Conservation (phyloP, 2,888 invertebrate species). For the Drosophila picticornis region DNA sequence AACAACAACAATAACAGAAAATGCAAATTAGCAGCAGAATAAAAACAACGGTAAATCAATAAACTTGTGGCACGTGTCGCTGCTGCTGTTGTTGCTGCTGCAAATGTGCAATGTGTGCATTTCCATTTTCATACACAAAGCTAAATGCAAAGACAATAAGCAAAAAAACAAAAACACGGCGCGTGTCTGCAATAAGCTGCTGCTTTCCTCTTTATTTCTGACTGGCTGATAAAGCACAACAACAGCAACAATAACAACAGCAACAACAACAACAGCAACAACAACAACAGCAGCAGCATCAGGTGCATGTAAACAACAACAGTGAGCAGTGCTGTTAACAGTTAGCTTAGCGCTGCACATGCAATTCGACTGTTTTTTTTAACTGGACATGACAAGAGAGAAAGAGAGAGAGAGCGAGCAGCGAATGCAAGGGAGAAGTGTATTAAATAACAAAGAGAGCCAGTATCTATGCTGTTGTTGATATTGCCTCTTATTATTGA, state of each 20-base stretch:
- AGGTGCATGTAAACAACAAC: constrained; percentile 48
- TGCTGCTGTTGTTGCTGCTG: neutral
- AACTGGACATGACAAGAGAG: neutral
- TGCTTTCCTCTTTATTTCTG: constrained; percentile 2
- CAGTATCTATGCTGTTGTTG: constrained; percentile 7
- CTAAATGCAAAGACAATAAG: constrained; percentile 17
- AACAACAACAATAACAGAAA: constrained; percentile 6
- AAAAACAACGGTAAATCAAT: constrained; percentile 54
- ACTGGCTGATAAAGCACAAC: constrained; percentile 48
- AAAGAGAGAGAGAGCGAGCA: neutral
- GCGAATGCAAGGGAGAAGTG: neutral
- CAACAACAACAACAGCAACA: constrained; percentile 28
- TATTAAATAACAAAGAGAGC: neutral
- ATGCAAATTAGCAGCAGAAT: constrained; percentile 10
- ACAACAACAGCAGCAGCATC: constrained; percentile 31
- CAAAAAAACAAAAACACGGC: constrained; percentile 32
- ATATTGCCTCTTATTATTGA: constrained; percentile 17
- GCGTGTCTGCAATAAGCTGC: constrained; percentile 50
- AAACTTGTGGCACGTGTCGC: constrained; percentile 55
- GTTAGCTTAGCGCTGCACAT: constrained; percentile 22
- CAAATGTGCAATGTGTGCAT: constrained; percentile 37
- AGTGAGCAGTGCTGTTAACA: constrained; percentile 15
- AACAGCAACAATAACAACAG: constrained; percentile 38
- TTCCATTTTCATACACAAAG: constrained; percentile 20
- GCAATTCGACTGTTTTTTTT: constrained; percentile 8